Evolutionary conservation across 2,888 invertebrate genomes (phyloP).

Genomic region (Hoplodrina ambigua): DNA sequence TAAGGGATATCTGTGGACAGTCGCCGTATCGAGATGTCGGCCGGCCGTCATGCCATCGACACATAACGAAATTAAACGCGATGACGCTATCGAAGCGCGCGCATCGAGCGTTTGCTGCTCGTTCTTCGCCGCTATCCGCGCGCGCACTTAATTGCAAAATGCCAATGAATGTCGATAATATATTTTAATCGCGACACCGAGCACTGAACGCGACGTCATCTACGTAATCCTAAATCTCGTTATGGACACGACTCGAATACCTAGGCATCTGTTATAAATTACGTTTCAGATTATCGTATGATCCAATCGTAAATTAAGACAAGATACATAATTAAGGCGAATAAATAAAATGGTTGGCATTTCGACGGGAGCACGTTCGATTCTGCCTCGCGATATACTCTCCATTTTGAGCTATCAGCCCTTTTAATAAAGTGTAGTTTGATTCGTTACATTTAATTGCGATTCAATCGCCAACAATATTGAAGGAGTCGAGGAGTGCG

Average conservation of each 20-base stretch:
- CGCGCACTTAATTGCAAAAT: conserved; percentile 87
- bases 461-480: conserved; percentile 90
- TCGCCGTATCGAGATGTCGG: conserved; percentile 87
- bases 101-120: conserved; percentile 75
- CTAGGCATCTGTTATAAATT: conserved; percentile 89
- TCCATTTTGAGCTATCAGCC: conserved; percentile 89
- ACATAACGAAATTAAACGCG: conserved; percentile 88
- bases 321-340: conserved; percentile 91
- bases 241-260: conserved; percentile 89
- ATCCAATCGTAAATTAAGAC: conserved; percentile 91
- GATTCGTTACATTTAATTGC: conserved; percentile 89
- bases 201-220: conserved; percentile 80
- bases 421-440: conserved; percentile 89
- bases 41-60: conserved; percentile 87
- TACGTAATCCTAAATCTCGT: conserved; percentile 88
- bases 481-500: conserved; percentile 87
- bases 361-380: conserved; percentile 90
- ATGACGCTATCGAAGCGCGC: conserved; percentile 88
- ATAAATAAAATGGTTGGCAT: conserved; percentile 91
- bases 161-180: conserved; percentile 87
- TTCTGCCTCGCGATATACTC: conserved; percentile 81
- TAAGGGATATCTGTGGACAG: conserved; percentile 88
- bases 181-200: conserved; percentile 82
- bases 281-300: conserved; percentile 90
- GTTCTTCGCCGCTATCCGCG: conserved; percentile 74